Conservation (phyloP, 2,113 vertebrate species). For the Tachuris rubrigastra region DNA sequence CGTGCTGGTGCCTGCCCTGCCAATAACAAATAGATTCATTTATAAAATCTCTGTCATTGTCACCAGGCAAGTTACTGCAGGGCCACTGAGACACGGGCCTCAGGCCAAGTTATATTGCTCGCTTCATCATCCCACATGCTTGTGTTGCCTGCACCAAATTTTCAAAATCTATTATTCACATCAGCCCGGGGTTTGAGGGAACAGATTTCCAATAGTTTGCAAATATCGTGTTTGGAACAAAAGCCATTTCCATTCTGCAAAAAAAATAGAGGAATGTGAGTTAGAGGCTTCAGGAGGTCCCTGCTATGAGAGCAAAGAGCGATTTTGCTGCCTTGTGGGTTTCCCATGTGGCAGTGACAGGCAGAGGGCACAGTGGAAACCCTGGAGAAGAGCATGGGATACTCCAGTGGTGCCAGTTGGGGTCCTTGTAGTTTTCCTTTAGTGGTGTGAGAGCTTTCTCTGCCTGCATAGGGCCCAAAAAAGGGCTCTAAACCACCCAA, state of each 20-base stretch:
- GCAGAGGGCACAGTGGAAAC: background rate
- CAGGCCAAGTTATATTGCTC: background rate
- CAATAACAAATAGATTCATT: conserved; percentile 33
- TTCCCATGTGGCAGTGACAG: background rate
- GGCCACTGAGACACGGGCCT: background rate
- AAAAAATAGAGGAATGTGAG: rapidly evolving
- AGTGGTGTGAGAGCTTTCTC: background rate
- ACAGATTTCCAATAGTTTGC: background rate
- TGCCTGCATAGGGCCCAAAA: background rate
- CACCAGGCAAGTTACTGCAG: conserved; percentile 25
- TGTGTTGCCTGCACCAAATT: background rate
- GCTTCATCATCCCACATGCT: background rate
- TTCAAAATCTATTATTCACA: background rate
- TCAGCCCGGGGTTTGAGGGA: background rate
- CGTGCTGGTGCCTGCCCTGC: background rate
- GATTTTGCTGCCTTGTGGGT: background rate
- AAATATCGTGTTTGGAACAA: background rate
- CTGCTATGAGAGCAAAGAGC: background rate
- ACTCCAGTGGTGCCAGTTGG: background rate
- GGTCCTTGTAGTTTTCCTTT: rapidly evolving
- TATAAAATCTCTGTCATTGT: conserved; percentile 28
- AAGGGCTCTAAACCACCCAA: background rate
- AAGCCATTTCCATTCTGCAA: background rate
- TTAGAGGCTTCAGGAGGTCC: background rate
- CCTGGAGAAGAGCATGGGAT: rapidly evolving